Base-by-base conservation (phyloP, 2,113 vertebrate genomes). In the Cricetomys ansorgei region DNA sequence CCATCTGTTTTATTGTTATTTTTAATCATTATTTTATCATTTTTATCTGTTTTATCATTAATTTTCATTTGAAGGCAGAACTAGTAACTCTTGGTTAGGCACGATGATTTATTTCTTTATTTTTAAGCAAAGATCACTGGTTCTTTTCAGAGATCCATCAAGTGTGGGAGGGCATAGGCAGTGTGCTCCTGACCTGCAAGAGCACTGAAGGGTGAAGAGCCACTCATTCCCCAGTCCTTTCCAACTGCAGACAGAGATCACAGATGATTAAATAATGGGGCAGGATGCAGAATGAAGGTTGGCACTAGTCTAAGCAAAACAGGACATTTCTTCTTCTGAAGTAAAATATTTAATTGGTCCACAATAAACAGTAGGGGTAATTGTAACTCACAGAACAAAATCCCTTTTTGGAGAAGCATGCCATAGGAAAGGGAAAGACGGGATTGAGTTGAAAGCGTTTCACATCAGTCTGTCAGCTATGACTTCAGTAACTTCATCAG, bases 261-360 rank as follows among this genome's bases (percentile, higher is more conserved):
- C 91, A 83, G 85, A 48, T 97, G 91, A 83, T 86, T 67, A 91
- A 70, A 55, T 59, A 62, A 93, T 70, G 89, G 90, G 87, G 50
- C 79, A 91, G 94, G 81, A 85, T 98, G 95, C 97, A 95, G 93
- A 97, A 96, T 95, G 87, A 85, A 86, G 79, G 43, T 88, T 98
- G 97, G 97, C 96, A 95, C 4, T 0, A 21, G 3, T 72, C 34
- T 94, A 83, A 90, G 97, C 92, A 69, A 97, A 98, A 92, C 90
- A 76, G 89, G 67, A 79, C 85, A 97, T 96, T 98, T 98, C 94
- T 97, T 95, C 97, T 98, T 96, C 88, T 83, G 90, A 81, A 98
- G 92, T 69, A 73, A 97, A 98, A 79, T 50, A 25, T 88, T 96
- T 95, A 59, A 94, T 98, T 95, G 96, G 89, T 91, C 97, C 89